phyloP scores from a whole-genome alignment of 2,888 invertebrate species.

The Hylaea fasciaria region DNA sequence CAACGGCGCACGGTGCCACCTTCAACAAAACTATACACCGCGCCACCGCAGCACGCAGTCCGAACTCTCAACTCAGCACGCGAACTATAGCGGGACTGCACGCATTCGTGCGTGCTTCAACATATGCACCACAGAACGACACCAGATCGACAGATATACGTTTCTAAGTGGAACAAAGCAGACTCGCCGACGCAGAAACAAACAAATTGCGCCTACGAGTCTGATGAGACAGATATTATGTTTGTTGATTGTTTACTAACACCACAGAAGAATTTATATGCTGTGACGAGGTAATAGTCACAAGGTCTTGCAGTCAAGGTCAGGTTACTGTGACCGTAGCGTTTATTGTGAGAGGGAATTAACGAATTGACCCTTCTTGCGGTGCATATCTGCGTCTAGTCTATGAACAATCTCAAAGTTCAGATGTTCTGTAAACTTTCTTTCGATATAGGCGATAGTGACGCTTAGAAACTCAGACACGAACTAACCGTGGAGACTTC shows the following conservation, averaged over 20 bases:
- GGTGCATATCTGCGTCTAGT: too few relatives aligned
- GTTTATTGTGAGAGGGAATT: too few relatives aligned
- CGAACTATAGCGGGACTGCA: not conserved
- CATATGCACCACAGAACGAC: not conserved
- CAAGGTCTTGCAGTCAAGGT: too few relatives aligned
- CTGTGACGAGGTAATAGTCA: too few relatives aligned
- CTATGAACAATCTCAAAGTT: too few relatives aligned
- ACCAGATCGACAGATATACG: not conserved
- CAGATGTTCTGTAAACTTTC: not conserved
- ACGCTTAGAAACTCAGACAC: not conserved
- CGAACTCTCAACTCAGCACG: constrained; percentile 1
- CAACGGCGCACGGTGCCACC: not conserved
- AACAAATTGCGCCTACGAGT: too few relatives aligned
- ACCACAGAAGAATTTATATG: too few relatives aligned
- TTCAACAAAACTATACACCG: constrained; percentile 1
- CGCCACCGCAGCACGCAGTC: not conserved
- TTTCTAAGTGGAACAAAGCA: not conserved
- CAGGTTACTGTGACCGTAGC: too few relatives aligned
- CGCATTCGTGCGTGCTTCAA: not conserved
- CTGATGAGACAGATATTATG: too few relatives aligned
- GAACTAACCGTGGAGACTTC: not conserved
- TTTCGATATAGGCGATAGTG: not conserved
- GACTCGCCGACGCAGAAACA: not conserved
- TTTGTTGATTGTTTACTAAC: too few relatives aligned
- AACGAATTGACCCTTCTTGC: too few relatives aligned